These are phyloP conservation scores for Aldrovandia affinis DNA, from an alignment of 2,797 vertebrate genomes.

Conservation along the genomic window DNA sequence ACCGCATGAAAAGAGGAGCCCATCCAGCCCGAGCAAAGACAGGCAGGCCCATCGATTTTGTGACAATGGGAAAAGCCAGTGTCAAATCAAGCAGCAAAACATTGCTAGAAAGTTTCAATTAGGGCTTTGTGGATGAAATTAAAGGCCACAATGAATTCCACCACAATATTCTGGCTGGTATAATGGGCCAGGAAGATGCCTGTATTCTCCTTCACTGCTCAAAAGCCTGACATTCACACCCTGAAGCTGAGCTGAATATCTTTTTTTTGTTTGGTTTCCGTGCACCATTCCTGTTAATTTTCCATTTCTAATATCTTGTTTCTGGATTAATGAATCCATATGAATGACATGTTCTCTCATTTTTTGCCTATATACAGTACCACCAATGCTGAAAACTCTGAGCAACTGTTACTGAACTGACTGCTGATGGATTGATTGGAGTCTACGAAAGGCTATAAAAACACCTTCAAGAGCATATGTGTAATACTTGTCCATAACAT, in stretches of 20 bases:
- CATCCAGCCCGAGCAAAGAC: conserved; percentile 69
- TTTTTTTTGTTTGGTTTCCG: neutral
- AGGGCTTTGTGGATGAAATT: conserved; percentile 70
- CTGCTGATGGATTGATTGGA: conserved; percentile 10
- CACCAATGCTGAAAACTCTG: neutral
- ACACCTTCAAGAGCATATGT: no score
- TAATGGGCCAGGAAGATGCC: conserved; percentile 50
- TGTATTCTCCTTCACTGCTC: conserved; percentile 8
- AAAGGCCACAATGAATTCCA: conserved; percentile 59
- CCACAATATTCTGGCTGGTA: conserved; percentile 44
- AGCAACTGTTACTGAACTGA: neutral
- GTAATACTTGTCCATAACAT: no score
- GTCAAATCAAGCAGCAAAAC: conserved; percentile 73
- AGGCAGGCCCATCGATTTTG: conserved; percentile 85
- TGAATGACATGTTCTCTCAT: conserved; percentile 9
- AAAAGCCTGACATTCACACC: conserved; percentile 11
- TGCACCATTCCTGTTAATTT: neutral
- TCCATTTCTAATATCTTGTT: neutral
- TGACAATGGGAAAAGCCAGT: conserved; percentile 87
- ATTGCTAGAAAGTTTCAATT: conserved; percentile 85
- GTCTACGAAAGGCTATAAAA: conserved; percentile 2
- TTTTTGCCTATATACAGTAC: neutral
- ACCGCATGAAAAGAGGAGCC: conserved; percentile 70
- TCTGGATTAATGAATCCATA: conserved; percentile 9
- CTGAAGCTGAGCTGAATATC: conserved; percentile 3